Percentiles rank a stretch among this genome's conserved stretches.
phyloP scores from a whole-genome alignment of 2,113 vertebrate species.

The Apteryx owenii region DNA sequence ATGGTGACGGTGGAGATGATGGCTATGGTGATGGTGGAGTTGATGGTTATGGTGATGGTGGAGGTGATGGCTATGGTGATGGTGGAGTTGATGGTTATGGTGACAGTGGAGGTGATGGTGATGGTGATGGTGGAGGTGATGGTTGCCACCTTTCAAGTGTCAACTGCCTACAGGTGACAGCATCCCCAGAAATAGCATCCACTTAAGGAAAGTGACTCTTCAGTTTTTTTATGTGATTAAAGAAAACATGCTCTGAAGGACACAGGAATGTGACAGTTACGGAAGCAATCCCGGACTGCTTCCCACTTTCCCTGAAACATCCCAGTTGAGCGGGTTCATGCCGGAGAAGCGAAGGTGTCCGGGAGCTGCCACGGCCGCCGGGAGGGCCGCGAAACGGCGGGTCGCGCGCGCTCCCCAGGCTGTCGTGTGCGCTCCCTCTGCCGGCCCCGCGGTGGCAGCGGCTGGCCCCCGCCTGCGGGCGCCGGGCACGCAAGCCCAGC shows the following conservation, averaged over 20 bases:
- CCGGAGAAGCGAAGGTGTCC: neutral
- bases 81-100: neutral
- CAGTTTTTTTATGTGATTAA: rapidly evolving
- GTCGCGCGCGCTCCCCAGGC: too few species aligned
- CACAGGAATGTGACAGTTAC: rapidly evolving
- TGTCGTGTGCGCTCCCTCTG: conserved; percentile 62
- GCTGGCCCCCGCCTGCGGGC: too few species aligned
- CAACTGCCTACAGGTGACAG: rapidly evolving
- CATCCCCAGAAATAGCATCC: rapidly evolving
- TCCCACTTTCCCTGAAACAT: too few species aligned
- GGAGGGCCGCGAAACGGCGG: neutral
- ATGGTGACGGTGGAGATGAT: neutral
- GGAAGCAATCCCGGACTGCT: neutral
- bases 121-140: neutral
- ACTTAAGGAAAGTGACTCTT: neutral
- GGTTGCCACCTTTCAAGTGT: neutral
- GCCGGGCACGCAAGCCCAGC: too few species aligned
- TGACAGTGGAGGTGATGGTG: neutral
- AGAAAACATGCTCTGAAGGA: neutral
- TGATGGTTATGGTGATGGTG: neutral
- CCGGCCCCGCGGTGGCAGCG: conserved; percentile 24
- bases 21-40: neutral
- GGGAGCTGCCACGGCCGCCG: neutral
- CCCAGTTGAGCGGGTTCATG: neutral
- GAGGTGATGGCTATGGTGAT: neutral